Percentiles rank a stretch among this genome's conserved stretches.
phyloP scores from a whole-genome alignment of 1,140 invertebrate species.

The Pomacea maculata region DNA sequence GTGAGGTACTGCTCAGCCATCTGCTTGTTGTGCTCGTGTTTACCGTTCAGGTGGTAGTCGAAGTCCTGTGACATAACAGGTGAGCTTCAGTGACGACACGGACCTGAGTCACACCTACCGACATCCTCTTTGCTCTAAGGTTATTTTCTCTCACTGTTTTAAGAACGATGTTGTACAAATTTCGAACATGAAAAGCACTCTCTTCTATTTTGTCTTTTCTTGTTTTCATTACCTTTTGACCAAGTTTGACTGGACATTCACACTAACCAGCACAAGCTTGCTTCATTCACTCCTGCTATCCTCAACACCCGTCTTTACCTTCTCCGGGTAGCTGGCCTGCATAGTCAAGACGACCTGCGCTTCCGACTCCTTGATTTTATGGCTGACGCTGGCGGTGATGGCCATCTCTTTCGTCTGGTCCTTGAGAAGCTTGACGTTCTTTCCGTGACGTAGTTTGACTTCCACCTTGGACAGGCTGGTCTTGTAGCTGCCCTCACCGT shows the following conservation, averaged over 20 bases:
- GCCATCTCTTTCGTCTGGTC: constrained; percentile 11
- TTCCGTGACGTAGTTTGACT: constrained; percentile 11
- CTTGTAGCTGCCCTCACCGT: constrained; percentile 19
- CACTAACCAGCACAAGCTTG: too few relatives aligned
- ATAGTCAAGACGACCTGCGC: constrained; percentile 4
- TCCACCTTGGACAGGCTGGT: not conserved
- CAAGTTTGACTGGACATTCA: too few relatives aligned
- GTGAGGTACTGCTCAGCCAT: constrained; percentile 21
- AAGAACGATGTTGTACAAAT: too few relatives aligned
- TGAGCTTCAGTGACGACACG: too few relatives aligned
- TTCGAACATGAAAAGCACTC: too few relatives aligned
- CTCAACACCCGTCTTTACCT: constrained; percentile 1
- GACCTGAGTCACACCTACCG: too few relatives aligned
- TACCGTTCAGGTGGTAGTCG: constrained; percentile 31
- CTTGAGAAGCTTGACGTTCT: constrained; percentile 14
- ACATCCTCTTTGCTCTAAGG: too few relatives aligned
- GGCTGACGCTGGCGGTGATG: constrained; percentile 9
- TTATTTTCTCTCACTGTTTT: too few relatives aligned
- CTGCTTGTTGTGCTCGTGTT: constrained; percentile 27
- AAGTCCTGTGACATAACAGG: constrained; percentile 15
- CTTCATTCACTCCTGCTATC: too few relatives aligned
- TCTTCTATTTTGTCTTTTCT: too few relatives aligned
- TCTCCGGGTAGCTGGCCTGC: constrained; percentile 13
- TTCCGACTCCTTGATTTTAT: constrained; percentile 5
- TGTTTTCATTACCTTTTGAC: too few relatives aligned